Evolutionary conservation across 2,113 vertebrate species (phyloP).

Genomic region (Catagonus wagneri): DNA sequence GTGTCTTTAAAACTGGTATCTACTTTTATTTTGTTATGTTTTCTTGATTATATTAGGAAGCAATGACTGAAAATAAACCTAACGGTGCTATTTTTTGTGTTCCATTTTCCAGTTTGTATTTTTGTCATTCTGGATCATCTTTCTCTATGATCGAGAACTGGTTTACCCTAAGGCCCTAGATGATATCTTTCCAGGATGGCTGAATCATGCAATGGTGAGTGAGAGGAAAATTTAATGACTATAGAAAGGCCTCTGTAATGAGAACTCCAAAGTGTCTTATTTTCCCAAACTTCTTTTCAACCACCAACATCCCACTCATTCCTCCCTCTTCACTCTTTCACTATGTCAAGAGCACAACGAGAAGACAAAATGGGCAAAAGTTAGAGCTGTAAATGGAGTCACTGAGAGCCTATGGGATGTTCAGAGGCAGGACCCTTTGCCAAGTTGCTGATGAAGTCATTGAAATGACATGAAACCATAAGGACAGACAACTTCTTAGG

Average conservation of each 20-base stretch:
- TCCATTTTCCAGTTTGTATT: conserved; percentile 90
- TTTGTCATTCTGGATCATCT: conserved; percentile 92
- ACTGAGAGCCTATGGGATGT: conserved; percentile 41
- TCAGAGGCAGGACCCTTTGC: conserved; percentile 46
- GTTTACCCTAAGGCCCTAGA: conserved; percentile 92
- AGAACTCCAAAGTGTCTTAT: background rate
- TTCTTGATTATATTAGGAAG: conserved; percentile 19
- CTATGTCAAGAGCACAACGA: conserved; percentile 58
- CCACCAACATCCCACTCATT: conserved; percentile 19
- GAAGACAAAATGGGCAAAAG: conserved; percentile 19
- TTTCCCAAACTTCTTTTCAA: background rate
- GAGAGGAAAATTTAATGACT: conserved; percentile 49
- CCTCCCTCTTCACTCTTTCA: background rate
- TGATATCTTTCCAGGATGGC: conserved; percentile 90
- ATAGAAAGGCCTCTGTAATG: background rate
- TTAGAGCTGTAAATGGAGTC: background rate
- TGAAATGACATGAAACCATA: conserved; percentile 58
- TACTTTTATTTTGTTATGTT: conserved; percentile 13
- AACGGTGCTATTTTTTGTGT: conserved; percentile 23
- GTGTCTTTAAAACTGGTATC: background rate
- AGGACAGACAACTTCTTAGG: background rate
- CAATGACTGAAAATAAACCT: conserved; percentile 9
- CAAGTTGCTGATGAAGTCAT: conserved; percentile 68
- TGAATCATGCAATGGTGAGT: conserved; percentile 95
- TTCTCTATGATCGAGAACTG: conserved; percentile 91